phyloP scores from a whole-genome alignment of 53 echinoderm and acorn worm genomes.

The Mesocentrotus franciscanus region DNA sequence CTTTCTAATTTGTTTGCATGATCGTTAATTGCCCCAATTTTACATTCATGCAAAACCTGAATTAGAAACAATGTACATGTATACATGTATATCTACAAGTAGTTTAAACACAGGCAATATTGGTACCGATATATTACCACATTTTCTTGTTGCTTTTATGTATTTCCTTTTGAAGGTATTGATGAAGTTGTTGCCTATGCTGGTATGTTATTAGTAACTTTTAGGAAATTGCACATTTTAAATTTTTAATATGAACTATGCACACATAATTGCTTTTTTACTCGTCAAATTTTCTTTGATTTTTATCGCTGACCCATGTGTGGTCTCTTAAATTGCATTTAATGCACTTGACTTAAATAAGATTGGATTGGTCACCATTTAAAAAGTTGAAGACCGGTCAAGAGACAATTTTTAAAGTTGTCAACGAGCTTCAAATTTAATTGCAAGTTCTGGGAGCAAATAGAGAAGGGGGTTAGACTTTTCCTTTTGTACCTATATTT shows the following conservation, averaged over 20 bases:
- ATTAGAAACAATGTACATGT: neutral
- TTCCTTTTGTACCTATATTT: neutral
- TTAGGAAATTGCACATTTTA: neutral
- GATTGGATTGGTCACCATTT: neutral
- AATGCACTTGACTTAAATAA: neutral
- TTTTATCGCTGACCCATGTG: neutral
- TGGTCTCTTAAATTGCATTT: neutral
- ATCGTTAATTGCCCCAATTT: too few species aligned
- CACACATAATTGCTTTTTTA: neutral
- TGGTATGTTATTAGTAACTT: neutral
- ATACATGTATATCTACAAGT: neutral
- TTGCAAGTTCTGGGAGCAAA: neutral
- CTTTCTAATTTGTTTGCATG: too few species aligned
- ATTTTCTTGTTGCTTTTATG: neutral
- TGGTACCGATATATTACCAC: neutral
- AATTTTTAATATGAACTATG: neutral
- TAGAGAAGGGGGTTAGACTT: neutral
- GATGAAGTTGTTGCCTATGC: neutral
- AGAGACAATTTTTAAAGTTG: neutral
- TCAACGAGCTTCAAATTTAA: neutral
- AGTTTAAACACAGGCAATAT: neutral
- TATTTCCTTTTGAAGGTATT: neutral
- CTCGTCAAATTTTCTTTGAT: neutral
- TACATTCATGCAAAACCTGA: too few species aligned
- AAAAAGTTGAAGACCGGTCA: too few species aligned